Evolutionary conservation across 2,888 invertebrate species (phyloP), one percentile per base, ranked within the genome.

Genomic region (Athalia cordata): DNA sequence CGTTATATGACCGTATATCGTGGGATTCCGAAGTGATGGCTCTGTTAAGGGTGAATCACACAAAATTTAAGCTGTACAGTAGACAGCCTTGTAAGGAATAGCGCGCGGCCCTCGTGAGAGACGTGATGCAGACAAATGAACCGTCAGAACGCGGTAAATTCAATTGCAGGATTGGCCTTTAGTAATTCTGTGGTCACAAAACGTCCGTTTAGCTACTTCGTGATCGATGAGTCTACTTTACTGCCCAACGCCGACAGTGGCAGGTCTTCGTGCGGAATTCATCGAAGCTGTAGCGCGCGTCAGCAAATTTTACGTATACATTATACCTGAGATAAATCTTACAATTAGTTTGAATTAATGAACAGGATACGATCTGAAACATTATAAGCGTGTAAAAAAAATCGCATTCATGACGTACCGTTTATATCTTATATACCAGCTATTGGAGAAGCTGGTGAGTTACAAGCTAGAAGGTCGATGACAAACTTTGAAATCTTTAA

Each of bases 401-500:
- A 75, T 75, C 15, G 45, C 49, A 47, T 62, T 62, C 29, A 45
- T 62, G 49, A 47, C 8, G 15, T 62, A 62, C 49, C 64, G 29
- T 50, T 75, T 15, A 62, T 47, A 50, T 49, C 50, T 29, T 29
- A 29, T 29, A 0, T 29, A 29, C 29, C n/a, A n/a, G n/a, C 29
- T 29, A 29, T 29, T 29, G 2, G 29, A 29, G 29, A 29, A 29
- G 29, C 29, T 29, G 29, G 29, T 29, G 29, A 29, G 29, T 29
- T 29, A 29, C 29, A 29, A 29, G 62, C 52, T 11, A 75, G n/a
- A 59, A 75, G 64, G 75, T 61, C 62, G 75, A 50, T 50, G 62
- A 75, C 75, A 75, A 61, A 75, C 62, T 62, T 75, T 75, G 72
- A 72, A 72, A 72, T 72, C 72, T 72, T 59, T 47, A 72, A 72